A percentile compares a stretch with the other conserved stretches of the same genome.
Evolutionary conservation across 2,113 vertebrate genomes (phyloP).

Genomic region (Eublepharis macularius): DNA sequence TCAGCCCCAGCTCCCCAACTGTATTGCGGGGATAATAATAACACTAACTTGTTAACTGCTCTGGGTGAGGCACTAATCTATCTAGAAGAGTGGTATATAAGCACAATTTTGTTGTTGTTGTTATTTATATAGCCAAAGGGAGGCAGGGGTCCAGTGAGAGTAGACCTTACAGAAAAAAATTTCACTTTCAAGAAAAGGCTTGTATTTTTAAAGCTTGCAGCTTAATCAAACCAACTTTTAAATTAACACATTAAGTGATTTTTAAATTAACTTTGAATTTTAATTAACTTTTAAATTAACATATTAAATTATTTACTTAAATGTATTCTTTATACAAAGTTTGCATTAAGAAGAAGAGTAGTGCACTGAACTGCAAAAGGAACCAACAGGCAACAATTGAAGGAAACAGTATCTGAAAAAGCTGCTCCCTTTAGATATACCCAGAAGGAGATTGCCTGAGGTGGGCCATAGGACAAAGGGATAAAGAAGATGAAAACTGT

Average conservation of each 20-base stretch:
- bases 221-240: conserved; percentile 65
- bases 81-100: no score
- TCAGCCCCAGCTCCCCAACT: no score
- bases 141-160: no score
- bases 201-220: conserved; percentile 49
- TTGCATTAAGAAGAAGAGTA: conserved; percentile 37
- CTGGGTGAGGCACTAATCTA: no score
- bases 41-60: no score
- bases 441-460: conserved; percentile 86
- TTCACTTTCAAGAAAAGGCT: conserved; percentile 8
- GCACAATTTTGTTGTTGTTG: no score
- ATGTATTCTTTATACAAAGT: conserved; percentile 77
- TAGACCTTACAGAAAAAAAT: no score
- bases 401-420: conserved; percentile 85
- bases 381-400: conserved; percentile 76
- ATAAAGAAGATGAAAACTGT: conserved; percentile 87
- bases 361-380: conserved; percentile 41
- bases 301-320: conserved; percentile 81
- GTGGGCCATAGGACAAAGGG: conserved; percentile 84
- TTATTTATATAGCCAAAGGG: no score
- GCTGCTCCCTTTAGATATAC: conserved; percentile 87
- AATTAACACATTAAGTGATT: conserved; percentile 82
- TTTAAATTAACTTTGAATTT: no score
- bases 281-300: conserved; percentile 80
- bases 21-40: no score